A percentile compares a stretch with the other conserved stretches of the same genome.
Conservation (phyloP, 2,113 vertebrate genomes). For the Astur gentilis region DNA sequence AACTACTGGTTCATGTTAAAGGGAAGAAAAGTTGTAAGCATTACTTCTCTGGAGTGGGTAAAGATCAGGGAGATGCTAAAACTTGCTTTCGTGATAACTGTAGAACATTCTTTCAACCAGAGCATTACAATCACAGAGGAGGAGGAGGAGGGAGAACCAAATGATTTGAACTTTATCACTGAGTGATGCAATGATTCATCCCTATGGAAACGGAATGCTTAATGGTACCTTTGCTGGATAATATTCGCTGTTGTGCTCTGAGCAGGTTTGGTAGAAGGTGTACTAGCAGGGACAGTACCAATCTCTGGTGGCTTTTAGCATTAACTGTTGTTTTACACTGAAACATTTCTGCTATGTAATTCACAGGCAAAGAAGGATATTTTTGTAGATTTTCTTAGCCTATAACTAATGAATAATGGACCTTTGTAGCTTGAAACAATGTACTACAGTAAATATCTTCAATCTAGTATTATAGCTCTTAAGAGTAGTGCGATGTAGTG, state of each 20-base stretch:
- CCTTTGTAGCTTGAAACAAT: neutral
- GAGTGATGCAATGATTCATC: neutral
- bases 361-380: neutral
- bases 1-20: neutral
- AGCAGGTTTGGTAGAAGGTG: neutral
- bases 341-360: neutral
- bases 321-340: neutral
- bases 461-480: neutral
- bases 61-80: neutral
- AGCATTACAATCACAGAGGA: neutral
- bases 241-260: neutral
- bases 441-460: neutral
- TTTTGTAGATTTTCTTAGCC: neutral
- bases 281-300: neutral
- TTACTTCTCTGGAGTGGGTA: neutral
- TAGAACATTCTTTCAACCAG: neutral
- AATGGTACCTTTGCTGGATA: neutral
- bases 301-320: neutral
- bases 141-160: neutral
- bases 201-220: neutral
- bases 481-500: neutral
- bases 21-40: neutral
- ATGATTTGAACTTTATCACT: neutral
- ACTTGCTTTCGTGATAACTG: neutral
- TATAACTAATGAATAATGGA: neutral